Evolutionary conservation across 2,113 vertebrate species (phyloP).

Genomic region (Aythya baeri): DNA sequence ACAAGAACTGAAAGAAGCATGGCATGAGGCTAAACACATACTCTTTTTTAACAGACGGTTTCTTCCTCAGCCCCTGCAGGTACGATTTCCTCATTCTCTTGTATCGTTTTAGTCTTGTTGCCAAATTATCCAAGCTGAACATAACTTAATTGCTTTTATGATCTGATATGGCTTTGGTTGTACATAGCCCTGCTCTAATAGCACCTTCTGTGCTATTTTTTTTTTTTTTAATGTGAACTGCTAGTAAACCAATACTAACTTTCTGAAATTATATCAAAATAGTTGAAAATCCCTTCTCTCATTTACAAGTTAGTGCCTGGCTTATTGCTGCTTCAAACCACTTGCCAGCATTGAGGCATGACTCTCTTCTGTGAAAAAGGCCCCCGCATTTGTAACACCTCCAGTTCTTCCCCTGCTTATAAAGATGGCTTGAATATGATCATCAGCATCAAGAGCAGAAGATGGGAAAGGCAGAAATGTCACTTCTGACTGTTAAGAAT

Average conservation of each 20-base stretch:
- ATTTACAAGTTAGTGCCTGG: not conserved
- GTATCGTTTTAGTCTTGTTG: not conserved
- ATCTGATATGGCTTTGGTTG: not conserved
- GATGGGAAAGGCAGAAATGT: not conserved
- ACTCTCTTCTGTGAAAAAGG: not conserved
- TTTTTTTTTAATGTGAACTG: not conserved
- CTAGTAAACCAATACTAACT: not conserved
- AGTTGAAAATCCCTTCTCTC: not conserved
- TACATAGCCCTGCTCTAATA: not conserved
- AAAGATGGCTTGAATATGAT: accelerated
- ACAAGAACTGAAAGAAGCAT: not conserved
- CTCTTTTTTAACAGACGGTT: not conserved
- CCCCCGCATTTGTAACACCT: not conserved
- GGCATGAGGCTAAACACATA: not conserved
- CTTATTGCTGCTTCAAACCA: not conserved
- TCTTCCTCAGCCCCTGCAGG: not conserved
- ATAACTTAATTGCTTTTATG: not conserved
- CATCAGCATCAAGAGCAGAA: not conserved
- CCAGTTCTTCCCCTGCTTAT: not conserved
- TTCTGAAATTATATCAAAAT: not conserved
- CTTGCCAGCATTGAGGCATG: not conserved
- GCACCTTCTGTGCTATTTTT: not conserved
- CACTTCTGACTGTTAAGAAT: not conserved
- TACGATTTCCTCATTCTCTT: not conserved
- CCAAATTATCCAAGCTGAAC: not conserved